Percentiles rank a stretch among this genome's conserved stretches.
Conservation (phyloP, 2,797 vertebrate genomes). For the Serranus cabrilla region DNA sequence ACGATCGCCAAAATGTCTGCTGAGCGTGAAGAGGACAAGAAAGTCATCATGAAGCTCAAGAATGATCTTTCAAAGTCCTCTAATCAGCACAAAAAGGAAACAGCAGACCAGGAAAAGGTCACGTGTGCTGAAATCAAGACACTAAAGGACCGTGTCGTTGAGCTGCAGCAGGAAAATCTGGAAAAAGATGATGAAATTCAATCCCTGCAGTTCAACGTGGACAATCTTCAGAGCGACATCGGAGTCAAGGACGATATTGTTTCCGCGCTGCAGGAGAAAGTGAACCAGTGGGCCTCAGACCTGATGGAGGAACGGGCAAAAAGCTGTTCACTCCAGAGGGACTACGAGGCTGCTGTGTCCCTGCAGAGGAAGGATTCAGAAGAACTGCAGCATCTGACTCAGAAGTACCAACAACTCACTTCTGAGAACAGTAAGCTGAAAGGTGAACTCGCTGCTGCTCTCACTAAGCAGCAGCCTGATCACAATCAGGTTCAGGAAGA, state of each 20-base stretch:
- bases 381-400: not conserved
- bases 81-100: not conserved
- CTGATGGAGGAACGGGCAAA: not conserved
- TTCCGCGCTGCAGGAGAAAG: not conserved
- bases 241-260: not conserved
- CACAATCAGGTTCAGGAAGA: not conserved
- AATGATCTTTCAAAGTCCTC: not conserved
- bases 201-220: not conserved
- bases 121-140: not conserved
- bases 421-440: not conserved
- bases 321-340: not conserved
- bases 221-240: not conserved
- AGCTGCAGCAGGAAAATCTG: not conserved
- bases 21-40: not conserved
- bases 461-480: not conserved
- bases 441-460: not conserved
- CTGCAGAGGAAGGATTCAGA: not conserved
- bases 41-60: constrained; percentile 1
- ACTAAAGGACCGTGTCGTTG: not conserved
- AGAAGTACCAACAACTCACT: not conserved
- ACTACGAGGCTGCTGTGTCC: not conserved
- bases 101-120: too few relatives aligned
- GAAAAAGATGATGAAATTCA: not conserved
- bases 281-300: not conserved
- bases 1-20: not conserved